These are phyloP conservation scores for Sinopyrophorus schimmeli DNA, from an alignment of 2,888 invertebrate genomes.

Conservation along the genomic window DNA sequence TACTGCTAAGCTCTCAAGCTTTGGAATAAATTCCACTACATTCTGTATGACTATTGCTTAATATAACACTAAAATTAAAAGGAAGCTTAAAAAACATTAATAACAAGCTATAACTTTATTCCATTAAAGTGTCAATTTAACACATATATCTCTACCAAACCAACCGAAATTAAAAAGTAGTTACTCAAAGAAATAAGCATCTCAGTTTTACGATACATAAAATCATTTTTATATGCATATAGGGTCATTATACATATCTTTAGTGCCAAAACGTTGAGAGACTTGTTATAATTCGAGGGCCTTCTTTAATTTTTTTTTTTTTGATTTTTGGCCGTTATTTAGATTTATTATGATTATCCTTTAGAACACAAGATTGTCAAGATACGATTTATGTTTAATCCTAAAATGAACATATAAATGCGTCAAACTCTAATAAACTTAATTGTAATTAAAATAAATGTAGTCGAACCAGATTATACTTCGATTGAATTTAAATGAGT, in stretches of 20 bases:
- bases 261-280: constrained; percentile 10
- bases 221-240: constrained; percentile 15
- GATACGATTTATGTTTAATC: constrained; percentile 23
- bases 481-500: constrained; percentile 48
- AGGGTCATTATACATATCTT: constrained; percentile 7
- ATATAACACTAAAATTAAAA: neutral
- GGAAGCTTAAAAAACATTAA: constrained; percentile 5
- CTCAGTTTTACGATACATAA: constrained; percentile 13
- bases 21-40: too few relatives aligned
- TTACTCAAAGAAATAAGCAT: constrained; percentile 8
- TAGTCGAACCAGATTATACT: constrained; percentile 28
- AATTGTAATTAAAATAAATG: constrained; percentile 33
- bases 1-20: too few relatives aligned
- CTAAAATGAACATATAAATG: constrained; percentile 26
- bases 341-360: constrained; percentile 24
- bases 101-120: constrained; percentile 11
- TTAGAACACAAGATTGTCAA: constrained; percentile 7
- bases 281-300: constrained; percentile 12
- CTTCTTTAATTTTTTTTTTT: constrained; percentile 9
- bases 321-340: constrained; percentile 12
- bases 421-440: constrained; percentile 29
- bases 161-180: constrained; percentile 13
- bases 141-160: constrained; percentile 20
- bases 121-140: constrained; percentile 23
- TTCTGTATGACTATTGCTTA: constrained; percentile 4